Evolutionary conservation across 2,797 vertebrate species (phyloP).

Genomic region (Lates japonicus): DNA sequence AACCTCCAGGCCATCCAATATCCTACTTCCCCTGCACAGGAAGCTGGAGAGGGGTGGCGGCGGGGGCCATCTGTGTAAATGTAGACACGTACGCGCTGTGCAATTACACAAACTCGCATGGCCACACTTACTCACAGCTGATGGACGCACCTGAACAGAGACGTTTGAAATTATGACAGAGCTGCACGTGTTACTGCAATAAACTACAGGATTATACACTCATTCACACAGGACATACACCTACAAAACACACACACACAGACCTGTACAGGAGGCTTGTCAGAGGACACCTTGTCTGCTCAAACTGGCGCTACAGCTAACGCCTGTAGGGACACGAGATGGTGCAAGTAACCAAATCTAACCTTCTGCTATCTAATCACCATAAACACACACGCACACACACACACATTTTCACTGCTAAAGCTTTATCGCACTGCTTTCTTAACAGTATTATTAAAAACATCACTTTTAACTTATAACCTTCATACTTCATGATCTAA

Average conservation of each 20-base stretch:
- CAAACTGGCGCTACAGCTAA: slow-evolving; percentile 60
- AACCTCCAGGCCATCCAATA: slow-evolving; percentile 82
- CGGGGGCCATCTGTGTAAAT: slow-evolving; percentile 23
- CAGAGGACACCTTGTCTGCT: slow-evolving; percentile 64
- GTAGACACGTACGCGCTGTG: slow-evolving; percentile 11
- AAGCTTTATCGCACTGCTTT: background rate
- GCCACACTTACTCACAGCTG: background rate
- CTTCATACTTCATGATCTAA: background rate
- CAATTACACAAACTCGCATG: slow-evolving; percentile 34
- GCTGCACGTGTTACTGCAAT: background rate
- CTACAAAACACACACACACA: background rate
- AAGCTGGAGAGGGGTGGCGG: slow-evolving; percentile 56
- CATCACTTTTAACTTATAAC: background rate
- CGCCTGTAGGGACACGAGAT: slow-evolving; percentile 53
- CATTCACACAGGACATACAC: background rate
- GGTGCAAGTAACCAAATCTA: slow-evolving; percentile 61
- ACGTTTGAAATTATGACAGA: background rate
- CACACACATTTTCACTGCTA: background rate
- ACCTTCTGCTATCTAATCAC: slow-evolving; percentile 52
- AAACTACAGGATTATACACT: background rate
- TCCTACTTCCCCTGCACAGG: slow-evolving; percentile 77
- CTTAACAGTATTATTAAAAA: slow-evolving; percentile 11
- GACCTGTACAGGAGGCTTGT: slow-evolving; percentile 11
- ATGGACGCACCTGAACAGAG: slow-evolving; percentile 5
- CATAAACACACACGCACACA: slow-evolving; percentile 29